phyloP scores from a whole-genome alignment of 2,888 invertebrate genomes.

The Mamestra brassicae region DNA sequence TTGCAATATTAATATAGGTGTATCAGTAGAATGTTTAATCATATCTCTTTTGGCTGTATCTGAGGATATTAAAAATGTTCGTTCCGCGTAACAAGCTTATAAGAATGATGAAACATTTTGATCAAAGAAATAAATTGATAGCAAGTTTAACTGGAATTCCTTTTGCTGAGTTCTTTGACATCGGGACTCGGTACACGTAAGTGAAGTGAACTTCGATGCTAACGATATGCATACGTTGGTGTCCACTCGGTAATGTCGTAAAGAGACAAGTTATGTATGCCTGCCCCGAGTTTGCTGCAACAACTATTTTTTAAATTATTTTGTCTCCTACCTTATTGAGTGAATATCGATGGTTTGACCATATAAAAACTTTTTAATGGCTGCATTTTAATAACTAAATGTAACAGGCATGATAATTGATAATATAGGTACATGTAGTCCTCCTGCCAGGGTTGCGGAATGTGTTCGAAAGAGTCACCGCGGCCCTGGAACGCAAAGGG shows the following conservation, averaged over 20 bases:
- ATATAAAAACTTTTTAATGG: not conserved
- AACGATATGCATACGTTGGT: conserved; percentile 41
- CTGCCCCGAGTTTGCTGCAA: not conserved
- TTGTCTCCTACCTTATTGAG: not conserved
- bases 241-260: not conserved
- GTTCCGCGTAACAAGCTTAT: conserved; percentile 38
- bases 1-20: conserved; percentile 19
- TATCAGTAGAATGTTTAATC: conserved; percentile 59
- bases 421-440: too few relatives aligned
- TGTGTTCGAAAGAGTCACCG: too few relatives aligned
- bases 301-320: not conserved
- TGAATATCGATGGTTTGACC: too few relatives aligned
- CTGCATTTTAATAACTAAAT: not conserved
- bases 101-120: conserved; percentile 44
- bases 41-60: conserved; percentile 48
- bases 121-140: conserved; percentile 54
- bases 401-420: too few relatives aligned
- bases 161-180: conserved; percentile 39
- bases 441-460: too few relatives aligned
- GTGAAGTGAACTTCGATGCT: conserved; percentile 9
- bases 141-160: conserved; percentile 34
- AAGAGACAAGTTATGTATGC: conserved; percentile 10
- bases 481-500: too few relatives aligned
- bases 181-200: not conserved
- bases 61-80: conserved; percentile 61